A percentile compares a stretch with the other conserved stretches of the same genome.
Conservation (phyloP, 1,140 invertebrate genomes). For the Drosophila tristis region DNA sequence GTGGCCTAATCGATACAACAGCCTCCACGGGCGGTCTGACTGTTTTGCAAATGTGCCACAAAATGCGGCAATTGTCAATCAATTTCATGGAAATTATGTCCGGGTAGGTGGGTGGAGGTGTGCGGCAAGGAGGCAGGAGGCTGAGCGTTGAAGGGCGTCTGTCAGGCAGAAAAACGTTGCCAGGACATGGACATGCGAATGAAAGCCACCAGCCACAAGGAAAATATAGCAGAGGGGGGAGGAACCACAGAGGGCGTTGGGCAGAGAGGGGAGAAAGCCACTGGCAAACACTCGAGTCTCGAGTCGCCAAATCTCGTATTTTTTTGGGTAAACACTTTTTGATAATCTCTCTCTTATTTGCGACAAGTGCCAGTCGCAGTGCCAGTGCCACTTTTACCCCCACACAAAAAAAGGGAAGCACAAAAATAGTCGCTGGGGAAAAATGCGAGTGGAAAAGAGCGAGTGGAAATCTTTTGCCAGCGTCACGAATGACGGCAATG, state of each 20-base stretch:
- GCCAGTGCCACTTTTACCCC: constrained; percentile 24
- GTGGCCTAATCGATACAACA: constrained; percentile 73
- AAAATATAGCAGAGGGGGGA: neutral
- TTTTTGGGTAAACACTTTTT: constrained; percentile 69
- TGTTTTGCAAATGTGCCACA: constrained; percentile 76
- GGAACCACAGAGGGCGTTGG: neutral
- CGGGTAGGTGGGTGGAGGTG: constrained; percentile 34
- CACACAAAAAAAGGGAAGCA: constrained; percentile 2
- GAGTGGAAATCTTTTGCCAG: constrained; percentile 30
- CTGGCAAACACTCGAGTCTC: constrained; percentile 32
- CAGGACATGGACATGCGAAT: constrained; percentile 41
- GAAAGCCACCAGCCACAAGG: constrained; percentile 17
- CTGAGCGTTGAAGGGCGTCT: constrained; percentile 47
- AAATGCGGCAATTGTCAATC: constrained; percentile 81
- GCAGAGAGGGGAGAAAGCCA: constrained; percentile 7
- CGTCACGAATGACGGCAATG: constrained; percentile 64
- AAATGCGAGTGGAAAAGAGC: constrained; percentile 5
- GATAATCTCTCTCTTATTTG: constrained; percentile 68
- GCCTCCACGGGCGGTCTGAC: constrained; percentile 47
- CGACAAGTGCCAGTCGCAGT: constrained; percentile 27
- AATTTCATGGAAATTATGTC: constrained; percentile 80
- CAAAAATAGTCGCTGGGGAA: constrained; percentile 13
- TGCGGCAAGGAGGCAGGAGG: neutral
- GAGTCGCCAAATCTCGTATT: constrained; percentile 21
- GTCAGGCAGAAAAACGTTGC: constrained; percentile 62